A percentile compares a stretch with the other conserved stretches of the same genome.
Conservation (phyloP, 2,888 invertebrate species). For the Auanema sp. region DNA sequence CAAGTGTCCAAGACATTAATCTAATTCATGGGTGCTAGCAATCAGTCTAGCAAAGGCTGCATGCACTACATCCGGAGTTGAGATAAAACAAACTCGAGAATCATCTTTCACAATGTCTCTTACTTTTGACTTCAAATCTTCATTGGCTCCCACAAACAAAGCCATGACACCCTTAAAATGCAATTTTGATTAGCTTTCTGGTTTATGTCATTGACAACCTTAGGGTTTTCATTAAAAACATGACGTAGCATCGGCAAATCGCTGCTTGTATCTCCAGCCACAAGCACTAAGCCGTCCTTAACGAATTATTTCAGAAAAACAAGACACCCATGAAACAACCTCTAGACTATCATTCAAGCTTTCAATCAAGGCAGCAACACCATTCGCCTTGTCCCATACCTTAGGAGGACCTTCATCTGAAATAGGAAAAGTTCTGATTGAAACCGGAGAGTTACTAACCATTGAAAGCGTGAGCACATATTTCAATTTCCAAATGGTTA, state of each 20-base stretch:
- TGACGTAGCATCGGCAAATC: conserved; percentile 62
- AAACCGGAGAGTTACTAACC: conserved; percentile 28
- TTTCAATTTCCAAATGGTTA: conserved; percentile 60
- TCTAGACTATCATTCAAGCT: conserved; percentile 24
- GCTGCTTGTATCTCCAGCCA: conserved; percentile 62
- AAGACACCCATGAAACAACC: conserved; percentile 1
- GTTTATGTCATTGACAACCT: conserved; percentile 39
- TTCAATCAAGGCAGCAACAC: conserved; percentile 37
- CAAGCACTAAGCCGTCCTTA: conserved; percentile 49
- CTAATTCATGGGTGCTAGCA: conserved; percentile 7
- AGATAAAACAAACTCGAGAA: conserved; percentile 52
- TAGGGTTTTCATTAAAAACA: conserved; percentile 50
- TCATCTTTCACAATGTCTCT: conserved; percentile 40
- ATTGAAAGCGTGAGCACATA: conserved; percentile 49
- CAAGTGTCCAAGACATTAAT: conserved; percentile 1
- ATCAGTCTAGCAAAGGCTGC: conserved; percentile 55
- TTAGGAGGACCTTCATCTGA: conserved; percentile 7
- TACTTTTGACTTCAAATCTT: conserved; percentile 40
- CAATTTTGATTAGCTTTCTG: too few relatives aligned
- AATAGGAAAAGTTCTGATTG: conserved; percentile 8
- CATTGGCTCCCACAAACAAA: conserved; percentile 52
- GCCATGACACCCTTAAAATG: conserved; percentile 47
- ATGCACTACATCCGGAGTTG: conserved; percentile 63
- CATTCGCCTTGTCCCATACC: conserved; percentile 45
- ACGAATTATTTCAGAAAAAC: conserved; percentile 6